Evolutionary conservation across 2,797 vertebrate genomes (phyloP), one percentile per base, ranked within the genome.

Genomic region (Trematomus bernacchii): DNA sequence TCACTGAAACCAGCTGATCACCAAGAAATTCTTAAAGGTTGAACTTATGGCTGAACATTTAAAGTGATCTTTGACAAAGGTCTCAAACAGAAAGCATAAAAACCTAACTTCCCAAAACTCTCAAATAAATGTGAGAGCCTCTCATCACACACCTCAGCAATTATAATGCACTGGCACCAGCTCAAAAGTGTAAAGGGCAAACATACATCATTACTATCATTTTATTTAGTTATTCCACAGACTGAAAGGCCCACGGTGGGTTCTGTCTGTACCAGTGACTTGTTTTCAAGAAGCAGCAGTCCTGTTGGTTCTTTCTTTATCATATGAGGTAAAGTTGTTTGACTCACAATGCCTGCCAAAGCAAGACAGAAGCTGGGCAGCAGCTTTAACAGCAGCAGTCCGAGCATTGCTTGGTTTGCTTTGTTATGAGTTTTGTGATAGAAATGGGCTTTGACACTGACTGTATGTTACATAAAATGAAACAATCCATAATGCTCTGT

Each of bases 401-500:
- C 44, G 33, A 48, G 23, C n/a, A 2, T 19, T 13, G 51, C 21
- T 79, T 4, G 52, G 12, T n/a, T 65, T 51, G 51, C 30, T 53
- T 27, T 30, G 48, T 53, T 68, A 19, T n/a, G 5, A 74, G 50
- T 12, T 30, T 43, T 52, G 43, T 67, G 15, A 51, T 55, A 61
- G 50, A 72, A 73, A 47, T 52, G 19, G 52, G 42, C 48, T 55
- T 54, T 33, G 54, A 64, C 27, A 52, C 6, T 12, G 30, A 53
- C 62, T 74, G 3, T 23, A 52, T 37, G 48, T 66, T 54, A 46
- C 27, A 71, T 47, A 30, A 73, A 6, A 8, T 13, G 3, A 74
- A 66, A 55, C n/a, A 60, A 77, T 80, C 37, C 57, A 81, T 65
- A 68, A 44, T 37, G 40, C n/a, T 58, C 44, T 52, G 65, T 27